A percentile compares a stretch with the other conserved stretches of the same genome.
Conservation (phyloP, 2,888 invertebrate genomes). For the Nomada ferruginata region DNA sequence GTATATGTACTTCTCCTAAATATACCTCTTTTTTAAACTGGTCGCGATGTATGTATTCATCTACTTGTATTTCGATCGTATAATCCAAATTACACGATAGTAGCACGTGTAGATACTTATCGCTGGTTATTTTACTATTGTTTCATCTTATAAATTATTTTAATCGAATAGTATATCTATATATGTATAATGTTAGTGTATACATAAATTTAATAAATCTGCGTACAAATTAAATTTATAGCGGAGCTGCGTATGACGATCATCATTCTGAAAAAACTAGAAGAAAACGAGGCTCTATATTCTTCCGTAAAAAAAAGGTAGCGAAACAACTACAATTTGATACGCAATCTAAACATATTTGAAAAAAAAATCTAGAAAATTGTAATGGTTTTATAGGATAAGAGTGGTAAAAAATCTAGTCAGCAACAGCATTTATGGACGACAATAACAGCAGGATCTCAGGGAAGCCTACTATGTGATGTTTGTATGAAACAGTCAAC, state of each 20-base stretch:
- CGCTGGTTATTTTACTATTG: constrained; percentile 14
- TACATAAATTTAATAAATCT: constrained; percentile 1
- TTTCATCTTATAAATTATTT: constrained; percentile 6
- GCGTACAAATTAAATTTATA: constrained; percentile 61
- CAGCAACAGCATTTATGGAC: constrained; percentile 89
- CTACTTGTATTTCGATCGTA: constrained; percentile 21
- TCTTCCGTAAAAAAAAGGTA: constrained; percentile 96
- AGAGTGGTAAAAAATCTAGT: constrained; percentile 88
- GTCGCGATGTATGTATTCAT: constrained; percentile 37
- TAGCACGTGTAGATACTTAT: constrained; percentile 50
- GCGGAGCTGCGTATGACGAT: constrained; percentile 85
- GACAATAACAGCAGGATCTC: constrained; percentile 86
- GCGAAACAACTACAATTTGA: constrained; percentile 29
- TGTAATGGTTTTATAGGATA: constrained; percentile 86
- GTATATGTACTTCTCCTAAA: constrained; percentile 20
- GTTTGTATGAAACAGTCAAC: constrained; percentile 91
- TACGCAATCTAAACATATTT: background rate
- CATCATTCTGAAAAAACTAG: constrained; percentile 92
- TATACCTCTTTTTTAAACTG: constrained; percentile 25
- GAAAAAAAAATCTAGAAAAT: background rate
- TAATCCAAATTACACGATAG: constrained; percentile 30
- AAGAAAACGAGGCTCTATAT: constrained; percentile 94
- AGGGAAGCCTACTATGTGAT: constrained; percentile 89
- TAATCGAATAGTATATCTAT: background rate
- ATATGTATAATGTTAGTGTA: background rate